phyloP scores from a whole-genome alignment of 2,888 invertebrate species.

The Acanthosepion lycidas region DNA sequence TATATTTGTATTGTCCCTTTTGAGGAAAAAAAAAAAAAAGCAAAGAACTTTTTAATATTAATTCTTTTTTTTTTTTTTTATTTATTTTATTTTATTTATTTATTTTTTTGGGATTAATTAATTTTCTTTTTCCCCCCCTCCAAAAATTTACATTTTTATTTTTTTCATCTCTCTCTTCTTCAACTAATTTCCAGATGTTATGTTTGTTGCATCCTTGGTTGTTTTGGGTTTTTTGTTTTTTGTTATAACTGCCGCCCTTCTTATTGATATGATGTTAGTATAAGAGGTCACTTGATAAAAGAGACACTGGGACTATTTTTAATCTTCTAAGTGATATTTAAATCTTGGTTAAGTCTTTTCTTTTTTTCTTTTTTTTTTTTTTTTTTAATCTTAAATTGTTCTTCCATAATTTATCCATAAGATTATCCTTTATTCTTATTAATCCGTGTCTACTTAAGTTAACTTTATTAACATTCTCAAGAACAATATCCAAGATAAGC shows the following conservation, averaged over 20 bases:
- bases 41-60: neutral
- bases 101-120: neutral
- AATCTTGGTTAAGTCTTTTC: no score
- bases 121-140: neutral
- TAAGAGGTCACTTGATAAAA: neutral
- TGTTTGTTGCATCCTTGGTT: slow-evolving; percentile 24
- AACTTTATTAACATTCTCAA: no score
- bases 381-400: no score
- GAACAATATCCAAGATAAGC: no score
- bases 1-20: neutral
- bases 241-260: neutral
- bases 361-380: no score
- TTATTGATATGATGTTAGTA: neutral
- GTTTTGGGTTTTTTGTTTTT: neutral
- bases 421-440: no score
- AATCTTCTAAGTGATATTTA: neutral
- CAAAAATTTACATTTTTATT: neutral
- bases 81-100: neutral
- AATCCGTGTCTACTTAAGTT: no score
- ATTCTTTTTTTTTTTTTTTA: neutral
- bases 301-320: neutral
- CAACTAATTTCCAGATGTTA: neutral
- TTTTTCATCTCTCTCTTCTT: neutral
- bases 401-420: no score
- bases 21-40: neutral